A percentile compares a stretch with the other conserved stretches of the same genome.
Conservation (phyloP, 2,113 vertebrate genomes). For the Rhea pennata region DNA sequence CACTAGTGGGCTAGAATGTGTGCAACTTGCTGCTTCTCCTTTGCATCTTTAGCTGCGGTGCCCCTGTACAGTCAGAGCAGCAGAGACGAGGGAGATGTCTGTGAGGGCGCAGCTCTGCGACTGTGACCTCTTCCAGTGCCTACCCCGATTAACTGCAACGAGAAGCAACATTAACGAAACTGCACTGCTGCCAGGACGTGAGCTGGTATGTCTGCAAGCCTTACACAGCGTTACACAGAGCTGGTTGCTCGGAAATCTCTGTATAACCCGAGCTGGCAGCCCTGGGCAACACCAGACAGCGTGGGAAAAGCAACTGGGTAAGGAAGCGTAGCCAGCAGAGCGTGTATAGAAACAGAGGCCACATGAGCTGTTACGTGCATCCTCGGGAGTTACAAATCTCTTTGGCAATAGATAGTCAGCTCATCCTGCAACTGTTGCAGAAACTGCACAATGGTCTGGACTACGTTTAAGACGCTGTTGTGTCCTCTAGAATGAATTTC, state of each 20-base stretch:
- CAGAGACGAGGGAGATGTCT: not conserved
- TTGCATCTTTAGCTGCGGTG: not conserved
- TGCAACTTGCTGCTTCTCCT: not conserved
- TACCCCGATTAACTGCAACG: not conserved
- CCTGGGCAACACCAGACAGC: not conserved
- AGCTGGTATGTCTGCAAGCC: not conserved
- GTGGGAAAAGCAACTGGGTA: not conserved
- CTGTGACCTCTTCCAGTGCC: not conserved
- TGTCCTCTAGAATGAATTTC: not conserved
- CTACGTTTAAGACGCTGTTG: not conserved
- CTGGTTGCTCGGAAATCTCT: not conserved
- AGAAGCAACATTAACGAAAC: not conserved
- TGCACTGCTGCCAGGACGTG: not conserved
- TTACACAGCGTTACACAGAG: not conserved
- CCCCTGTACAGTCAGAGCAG: not conserved
- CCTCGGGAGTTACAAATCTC: not conserved
- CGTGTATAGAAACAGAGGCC: not conserved
- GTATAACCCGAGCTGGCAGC: not conserved
- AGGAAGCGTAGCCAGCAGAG: not conserved
- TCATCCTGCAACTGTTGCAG: not conserved
- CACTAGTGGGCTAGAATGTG: not conserved
- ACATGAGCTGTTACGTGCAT: rapidly evolving
- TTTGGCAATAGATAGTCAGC: not conserved
- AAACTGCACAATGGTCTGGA: not conserved
- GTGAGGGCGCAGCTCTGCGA: not conserved